Base-by-base conservation (phyloP, 2,888 invertebrate species). In the Gortyna flavago region DNA sequence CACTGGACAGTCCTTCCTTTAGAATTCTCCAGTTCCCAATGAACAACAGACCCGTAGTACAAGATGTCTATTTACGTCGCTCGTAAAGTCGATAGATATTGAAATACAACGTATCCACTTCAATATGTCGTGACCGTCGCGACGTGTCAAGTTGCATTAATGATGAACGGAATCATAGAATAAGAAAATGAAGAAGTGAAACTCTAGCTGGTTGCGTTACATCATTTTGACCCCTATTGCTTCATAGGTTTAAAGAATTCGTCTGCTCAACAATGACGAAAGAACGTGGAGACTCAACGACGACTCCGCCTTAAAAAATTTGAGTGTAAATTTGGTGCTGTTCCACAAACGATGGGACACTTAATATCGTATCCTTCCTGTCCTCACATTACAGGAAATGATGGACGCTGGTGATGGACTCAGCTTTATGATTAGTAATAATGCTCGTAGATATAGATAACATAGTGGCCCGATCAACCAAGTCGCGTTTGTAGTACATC, bases 91-190 rank as follows among this genome's bases (percentile, higher is more conserved):
- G 66, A 75, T 77, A 59, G 77, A 79, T 79, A 81, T 82, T 82
- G 77, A 79, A 79, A 78, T 81, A 78, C 82, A 75, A 57, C 75
- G 81, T 81, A 61, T 81, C n/a, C 82, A 59, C 76, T 65, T 54
- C 79, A 70, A 78, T 83, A 83, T 75, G 83, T 85, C 83, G 86
- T 85, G 83, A 75, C 65, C 41, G 11, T 35, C 35, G 9, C 38
- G 38, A 78, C 83, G 83, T 85, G 79, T 86, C 86, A 38, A 74
- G 83, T 62, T 54, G 29, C 51, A 59, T 71, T 77, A 85, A 82
- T 85, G 66, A 79, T 75, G 64, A 75, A 74, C 54, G 75, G 35
- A 16, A 25, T 16, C 77, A 75, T 29, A 81, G 77, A 81, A 6
- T 62, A 78, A n/a, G 13, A 21, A 35, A 18, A 6, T 13, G 0